Evolutionary conservation across 2,113 vertebrate species (phyloP).

Genomic region (Zeus faber): DNA sequence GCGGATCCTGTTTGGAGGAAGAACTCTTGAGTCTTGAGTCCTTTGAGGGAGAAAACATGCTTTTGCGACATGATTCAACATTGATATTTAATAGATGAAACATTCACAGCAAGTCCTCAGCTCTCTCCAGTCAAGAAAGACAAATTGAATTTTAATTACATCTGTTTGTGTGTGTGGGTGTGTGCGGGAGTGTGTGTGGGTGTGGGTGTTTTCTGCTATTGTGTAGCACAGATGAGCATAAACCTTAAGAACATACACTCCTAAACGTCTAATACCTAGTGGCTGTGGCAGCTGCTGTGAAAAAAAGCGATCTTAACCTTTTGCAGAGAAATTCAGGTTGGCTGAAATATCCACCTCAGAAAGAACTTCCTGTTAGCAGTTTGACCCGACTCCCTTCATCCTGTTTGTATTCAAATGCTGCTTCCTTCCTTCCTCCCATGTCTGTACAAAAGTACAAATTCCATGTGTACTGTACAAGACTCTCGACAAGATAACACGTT

Average conservation of each 20-base stretch:
- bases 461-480: no score
- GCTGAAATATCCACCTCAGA: no score
- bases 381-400: constrained; percentile 51
- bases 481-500: constrained; percentile 42
- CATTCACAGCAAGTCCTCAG: constrained; percentile 12
- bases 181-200: background rate
- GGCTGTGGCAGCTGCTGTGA: no score
- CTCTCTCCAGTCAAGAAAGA: constrained; percentile 28
- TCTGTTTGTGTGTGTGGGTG: constrained; percentile 7
- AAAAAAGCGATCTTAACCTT: no score
- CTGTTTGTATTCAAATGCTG: constrained; percentile 65
- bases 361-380: constrained; percentile 45
- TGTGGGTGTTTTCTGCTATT: no score
- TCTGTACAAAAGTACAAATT: constrained; percentile 26
- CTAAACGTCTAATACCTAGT: no score
- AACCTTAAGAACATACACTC: no score
- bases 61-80: constrained; percentile 15
- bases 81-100: constrained; percentile 24
- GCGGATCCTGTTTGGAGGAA: constrained; percentile 45
- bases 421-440: constrained; percentile 55
- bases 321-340: no score
- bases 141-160: no score
- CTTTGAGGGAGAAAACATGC: no score
- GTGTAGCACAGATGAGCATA: no score
- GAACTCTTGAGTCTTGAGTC: no score